Percentiles rank a stretch among this genome's conserved stretches.
phyloP scores from a whole-genome alignment of 2,113 vertebrate species.

The Herpetotheres cachinnans region DNA sequence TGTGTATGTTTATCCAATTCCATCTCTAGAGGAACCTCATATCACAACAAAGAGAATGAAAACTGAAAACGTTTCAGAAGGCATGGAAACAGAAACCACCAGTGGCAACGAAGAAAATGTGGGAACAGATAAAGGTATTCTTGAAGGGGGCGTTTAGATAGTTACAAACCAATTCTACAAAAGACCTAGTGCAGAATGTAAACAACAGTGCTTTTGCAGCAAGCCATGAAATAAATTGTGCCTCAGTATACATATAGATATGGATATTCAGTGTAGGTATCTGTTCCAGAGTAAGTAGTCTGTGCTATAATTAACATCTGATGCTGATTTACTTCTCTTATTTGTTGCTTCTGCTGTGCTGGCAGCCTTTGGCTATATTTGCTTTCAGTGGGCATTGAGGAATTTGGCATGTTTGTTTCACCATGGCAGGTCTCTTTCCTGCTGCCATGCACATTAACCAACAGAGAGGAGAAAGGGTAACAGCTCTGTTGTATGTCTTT shows the following conservation, averaged over 20 bases:
- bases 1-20: background rate
- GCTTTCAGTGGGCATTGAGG: background rate
- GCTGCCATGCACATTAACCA: background rate
- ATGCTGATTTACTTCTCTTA: background rate
- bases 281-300: background rate
- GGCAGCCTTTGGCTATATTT: background rate
- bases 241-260: background rate
- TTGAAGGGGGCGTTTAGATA: background rate
- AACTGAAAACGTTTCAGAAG: background rate
- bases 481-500: background rate
- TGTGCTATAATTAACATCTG: background rate
- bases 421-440: background rate
- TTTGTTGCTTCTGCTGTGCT: background rate
- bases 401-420: background rate
- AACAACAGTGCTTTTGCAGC: background rate
- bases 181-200: background rate
- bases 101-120: constrained; percentile 8
- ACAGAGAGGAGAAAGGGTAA: background rate
- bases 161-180: background rate
- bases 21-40: constrained; percentile 35
- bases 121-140: constrained; percentile 55
- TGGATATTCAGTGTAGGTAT: background rate
- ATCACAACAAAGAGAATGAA: constrained; percentile 59
- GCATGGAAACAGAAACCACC: background rate
- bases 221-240: background rate